Evolutionary conservation across 1,140 invertebrate species (phyloP).

Genomic region (Listronotus bonariensis): DNA sequence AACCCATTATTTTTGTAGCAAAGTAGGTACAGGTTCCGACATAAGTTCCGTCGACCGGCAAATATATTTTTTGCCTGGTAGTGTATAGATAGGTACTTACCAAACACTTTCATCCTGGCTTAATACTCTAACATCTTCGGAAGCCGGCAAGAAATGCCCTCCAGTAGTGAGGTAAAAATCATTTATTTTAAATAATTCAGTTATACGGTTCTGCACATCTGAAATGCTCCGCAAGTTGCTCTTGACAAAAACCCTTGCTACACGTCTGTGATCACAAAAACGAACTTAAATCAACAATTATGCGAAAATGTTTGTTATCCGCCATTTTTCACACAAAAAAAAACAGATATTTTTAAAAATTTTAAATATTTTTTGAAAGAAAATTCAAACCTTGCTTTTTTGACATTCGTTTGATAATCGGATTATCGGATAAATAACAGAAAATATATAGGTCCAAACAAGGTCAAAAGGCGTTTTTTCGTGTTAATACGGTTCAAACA

Average conservation of each 20-base stretch:
- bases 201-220: conserved; percentile 17
- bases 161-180: conserved; percentile 7
- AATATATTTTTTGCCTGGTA: no score
- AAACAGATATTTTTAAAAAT: no score
- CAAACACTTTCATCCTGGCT: conserved; percentile 8
- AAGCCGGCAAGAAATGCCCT: conserved; percentile 18
- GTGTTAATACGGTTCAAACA: no score
- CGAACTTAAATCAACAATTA: conserved; percentile 14
- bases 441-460: no score
- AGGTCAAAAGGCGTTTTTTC: no score
- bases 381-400: no score
- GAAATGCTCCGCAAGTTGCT: not conserved
- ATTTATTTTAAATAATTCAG: conserved; percentile 14
- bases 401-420: no score
- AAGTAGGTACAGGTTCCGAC: no score
- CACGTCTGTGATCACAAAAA: conserved; percentile 14
- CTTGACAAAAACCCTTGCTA: conserved; percentile 10
- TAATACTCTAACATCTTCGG: conserved; percentile 22
- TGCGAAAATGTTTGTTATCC: conserved; percentile 4
- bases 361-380: no score
- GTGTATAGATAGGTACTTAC: conserved; percentile 2
- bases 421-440: no score
- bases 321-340: not conserved
- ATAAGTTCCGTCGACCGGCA: no score
- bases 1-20: no score